Conservation (phyloP, 2,888 invertebrate genomes). For the Ophion obscuratus region DNA sequence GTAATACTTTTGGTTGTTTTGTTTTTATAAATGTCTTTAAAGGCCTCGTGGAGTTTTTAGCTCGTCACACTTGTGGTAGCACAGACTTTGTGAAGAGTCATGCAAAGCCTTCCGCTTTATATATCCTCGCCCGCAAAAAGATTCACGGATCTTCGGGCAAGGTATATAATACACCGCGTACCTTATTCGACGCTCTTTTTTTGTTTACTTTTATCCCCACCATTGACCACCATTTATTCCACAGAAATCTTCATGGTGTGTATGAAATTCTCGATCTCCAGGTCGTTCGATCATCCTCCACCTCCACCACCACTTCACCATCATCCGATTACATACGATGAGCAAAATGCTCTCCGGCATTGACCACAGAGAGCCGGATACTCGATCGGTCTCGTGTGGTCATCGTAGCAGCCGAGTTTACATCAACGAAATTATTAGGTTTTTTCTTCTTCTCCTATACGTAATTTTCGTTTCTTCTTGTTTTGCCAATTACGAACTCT, state of each 20-base stretch:
- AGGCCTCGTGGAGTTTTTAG: constrained; percentile 37
- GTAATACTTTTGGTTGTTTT: constrained; percentile 19
- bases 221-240: constrained; percentile 32
- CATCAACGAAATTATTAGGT: constrained; percentile 17
- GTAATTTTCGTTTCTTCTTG: constrained; percentile 4
- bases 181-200: constrained; percentile 50
- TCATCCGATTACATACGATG: constrained; percentile 37
- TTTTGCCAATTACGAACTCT: constrained; percentile 20
- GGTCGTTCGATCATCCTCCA: constrained; percentile 48
- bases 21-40: constrained; percentile 11
- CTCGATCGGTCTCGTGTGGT: constrained; percentile 27
- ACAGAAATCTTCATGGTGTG: constrained; percentile 33
- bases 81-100: constrained; percentile 74
- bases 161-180: constrained; percentile 67
- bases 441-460: background rate
- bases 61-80: constrained; percentile 64
- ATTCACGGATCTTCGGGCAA: constrained; percentile 76
- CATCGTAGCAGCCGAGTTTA: constrained; percentile 28
- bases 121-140: constrained; percentile 75
- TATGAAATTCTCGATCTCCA: constrained; percentile 47
- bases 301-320: constrained; percentile 27
- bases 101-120: constrained; percentile 75
- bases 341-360: constrained; percentile 53
- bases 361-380: constrained; percentile 59
- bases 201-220: constrained; percentile 27